Evolutionary conservation across 2,113 vertebrate genomes (phyloP), one percentile per base, ranked within the genome.

Genomic region (Pygoscelis adeliae): DNA sequence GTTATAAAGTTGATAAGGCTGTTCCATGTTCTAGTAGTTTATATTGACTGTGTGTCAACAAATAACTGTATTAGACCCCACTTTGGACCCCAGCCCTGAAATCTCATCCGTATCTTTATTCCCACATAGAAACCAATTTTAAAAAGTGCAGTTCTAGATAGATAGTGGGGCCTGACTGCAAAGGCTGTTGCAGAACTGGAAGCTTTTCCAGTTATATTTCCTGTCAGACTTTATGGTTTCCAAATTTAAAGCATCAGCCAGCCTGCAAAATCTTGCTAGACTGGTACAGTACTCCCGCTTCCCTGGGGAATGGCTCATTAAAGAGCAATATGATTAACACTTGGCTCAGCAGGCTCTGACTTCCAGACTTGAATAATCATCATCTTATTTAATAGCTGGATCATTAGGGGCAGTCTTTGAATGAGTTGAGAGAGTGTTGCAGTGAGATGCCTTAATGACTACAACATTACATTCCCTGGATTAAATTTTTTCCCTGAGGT

Each of bases 121-220:
- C 10, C 15, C 9, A 53, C 17, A 42, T 13, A 44, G 65, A 92
- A 91, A 49, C 30, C 11, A 44, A 17, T 49, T 52, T 72, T 49
- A 3, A n/a, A 19, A 86, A 89, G 20, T 27, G 15, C 0, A 0
- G 8, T 47, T 52, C 29, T 90, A 0, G 0, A 15, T 19, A 66
- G 22, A 26, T 53, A 81, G 20, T 62, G 52, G 38, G 30, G 23
- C 6, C 12, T 55, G 29, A 49, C 6, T 79, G 61, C 56, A 71
- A 82, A 78, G 25, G 14, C 3, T 5, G 13, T 32, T 94, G 67
- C 21, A 71, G 71, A 81, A 49, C 18, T 88, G n/a, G n/a, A 87
- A 73, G 26, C 17, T 74, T 74, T 92, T 89, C 49, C 50, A 70
- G 1, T 77, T 77, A 15, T 8, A 10, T 70, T 86, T 89, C 44